A percentile compares a stretch with the other conserved stretches of the same genome.
phyloP scores from a whole-genome alignment of 2,797 vertebrate genomes.

The Cirrhinus molitorella region DNA sequence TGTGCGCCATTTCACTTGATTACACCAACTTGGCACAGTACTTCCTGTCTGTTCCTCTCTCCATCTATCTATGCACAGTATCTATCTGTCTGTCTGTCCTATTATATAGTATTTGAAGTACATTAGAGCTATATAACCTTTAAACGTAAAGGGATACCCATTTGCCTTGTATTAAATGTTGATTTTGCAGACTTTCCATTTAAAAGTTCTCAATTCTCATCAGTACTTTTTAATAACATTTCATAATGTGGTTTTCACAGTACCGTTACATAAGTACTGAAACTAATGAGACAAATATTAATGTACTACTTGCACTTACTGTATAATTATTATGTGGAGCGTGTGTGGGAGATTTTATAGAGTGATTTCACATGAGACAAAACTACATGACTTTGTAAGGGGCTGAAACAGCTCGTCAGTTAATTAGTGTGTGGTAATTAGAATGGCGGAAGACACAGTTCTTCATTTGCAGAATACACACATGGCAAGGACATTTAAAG shows the following conservation, averaged over 20 bases:
- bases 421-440: conserved; percentile 47
- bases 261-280: not conserved
- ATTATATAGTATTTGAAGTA: not conserved
- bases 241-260: conserved; percentile 10
- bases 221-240: not conserved
- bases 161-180: not conserved
- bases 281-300: conserved; percentile 24
- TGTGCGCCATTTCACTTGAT: not conserved
- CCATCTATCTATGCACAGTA: not conserved
- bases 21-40: not conserved
- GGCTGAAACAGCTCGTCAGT: conserved; percentile 10
- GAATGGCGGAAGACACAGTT: not conserved
- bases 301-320: not conserved
- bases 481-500: conserved; percentile 37
- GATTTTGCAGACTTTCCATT: not conserved
- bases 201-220: not conserved
- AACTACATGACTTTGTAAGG: conserved; percentile 11
- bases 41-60: not conserved
- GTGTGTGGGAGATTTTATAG: conserved; percentile 1
- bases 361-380: conserved; percentile 4
- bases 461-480: not conserved
- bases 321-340: not conserved
- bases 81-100: not conserved
- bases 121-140: not conserved
- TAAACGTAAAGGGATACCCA: not conserved